phyloP scores from a whole-genome alignment of 2,113 vertebrate genomes.

The Osmerus eperlanus region DNA sequence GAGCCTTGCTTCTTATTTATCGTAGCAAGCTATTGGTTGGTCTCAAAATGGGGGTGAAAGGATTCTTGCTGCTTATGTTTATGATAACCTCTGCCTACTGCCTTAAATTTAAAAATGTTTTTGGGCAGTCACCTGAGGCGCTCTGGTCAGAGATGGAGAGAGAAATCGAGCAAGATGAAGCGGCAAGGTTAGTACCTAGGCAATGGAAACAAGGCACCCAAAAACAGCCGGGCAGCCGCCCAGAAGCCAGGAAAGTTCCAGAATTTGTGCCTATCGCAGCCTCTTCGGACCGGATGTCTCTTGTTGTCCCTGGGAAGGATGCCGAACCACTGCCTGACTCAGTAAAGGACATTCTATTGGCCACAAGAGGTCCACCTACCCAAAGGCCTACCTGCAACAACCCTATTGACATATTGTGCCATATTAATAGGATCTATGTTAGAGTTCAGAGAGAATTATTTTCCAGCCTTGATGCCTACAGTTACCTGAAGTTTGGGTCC shows the following conservation, averaged over 20 bases:
- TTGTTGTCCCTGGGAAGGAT: slow-evolving; percentile 50
- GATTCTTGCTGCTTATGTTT: too few species aligned
- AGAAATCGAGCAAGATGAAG: too few species aligned
- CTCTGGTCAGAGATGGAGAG: too few species aligned
- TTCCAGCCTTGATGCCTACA: slow-evolving; percentile 7
- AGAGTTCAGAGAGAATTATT: slow-evolving; percentile 47
- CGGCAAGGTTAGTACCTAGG: too few species aligned
- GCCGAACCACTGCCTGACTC: slow-evolving; percentile 24
- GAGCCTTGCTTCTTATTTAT: too few species aligned
- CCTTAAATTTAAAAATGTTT: too few species aligned
- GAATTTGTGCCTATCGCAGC: slow-evolving; percentile 18
- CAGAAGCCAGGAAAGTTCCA: slow-evolving; percentile 22
- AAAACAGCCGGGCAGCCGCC: too few species aligned
- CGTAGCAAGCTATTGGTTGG: too few species aligned
- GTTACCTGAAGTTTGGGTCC: slow-evolving; percentile 50
- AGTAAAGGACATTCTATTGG: slow-evolving; percentile 22
- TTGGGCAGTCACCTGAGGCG: too few species aligned
- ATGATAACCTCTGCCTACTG: too few species aligned
- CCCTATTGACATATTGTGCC: slow-evolving; percentile 47
- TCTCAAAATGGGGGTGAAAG: too few species aligned
- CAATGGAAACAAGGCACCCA: too few species aligned
- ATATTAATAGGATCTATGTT: slow-evolving; percentile 60
- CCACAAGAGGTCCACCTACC: neutral
- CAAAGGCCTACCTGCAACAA: accelerated
- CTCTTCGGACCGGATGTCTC: slow-evolving; percentile 8